Evolutionary conservation across 1,140 invertebrate genomes (phyloP).

Genomic region (Drosophila auraria): DNA sequence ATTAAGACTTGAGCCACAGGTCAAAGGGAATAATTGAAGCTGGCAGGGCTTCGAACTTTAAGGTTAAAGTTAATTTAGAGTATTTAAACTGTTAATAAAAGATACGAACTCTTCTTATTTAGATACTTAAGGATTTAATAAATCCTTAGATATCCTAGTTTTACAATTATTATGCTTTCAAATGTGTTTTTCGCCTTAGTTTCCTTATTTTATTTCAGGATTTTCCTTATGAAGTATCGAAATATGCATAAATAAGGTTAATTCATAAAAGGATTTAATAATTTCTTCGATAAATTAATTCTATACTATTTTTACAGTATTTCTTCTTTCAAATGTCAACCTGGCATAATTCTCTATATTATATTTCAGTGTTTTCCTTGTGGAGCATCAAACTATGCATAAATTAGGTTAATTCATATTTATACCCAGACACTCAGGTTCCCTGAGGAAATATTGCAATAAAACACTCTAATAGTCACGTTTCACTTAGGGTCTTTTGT

Average conservation of each 20-base stretch:
- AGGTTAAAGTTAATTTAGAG: no score
- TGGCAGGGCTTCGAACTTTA: neutral
- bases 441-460: neutral
- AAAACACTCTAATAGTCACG: slow-evolving; percentile 2
- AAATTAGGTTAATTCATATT: neutral
- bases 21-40: neutral
- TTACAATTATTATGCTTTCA: no score
- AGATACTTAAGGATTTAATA: neutral
- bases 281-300: no score
- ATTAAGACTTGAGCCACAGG: neutral
- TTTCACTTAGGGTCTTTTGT: slow-evolving; percentile 2
- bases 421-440: neutral
- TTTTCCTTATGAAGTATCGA: neutral
- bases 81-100: no score
- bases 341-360: no score
- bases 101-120: neutral
- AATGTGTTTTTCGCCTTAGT: no score
- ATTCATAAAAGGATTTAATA: neutral
- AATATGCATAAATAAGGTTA: neutral
- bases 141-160: no score
- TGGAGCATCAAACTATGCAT: neutral
- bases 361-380: no score
- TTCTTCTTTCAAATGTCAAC: no score
- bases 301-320: no score
- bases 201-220: no score